Conservation (phyloP, 2,113 vertebrate species). For the Scopus umbretta region DNA sequence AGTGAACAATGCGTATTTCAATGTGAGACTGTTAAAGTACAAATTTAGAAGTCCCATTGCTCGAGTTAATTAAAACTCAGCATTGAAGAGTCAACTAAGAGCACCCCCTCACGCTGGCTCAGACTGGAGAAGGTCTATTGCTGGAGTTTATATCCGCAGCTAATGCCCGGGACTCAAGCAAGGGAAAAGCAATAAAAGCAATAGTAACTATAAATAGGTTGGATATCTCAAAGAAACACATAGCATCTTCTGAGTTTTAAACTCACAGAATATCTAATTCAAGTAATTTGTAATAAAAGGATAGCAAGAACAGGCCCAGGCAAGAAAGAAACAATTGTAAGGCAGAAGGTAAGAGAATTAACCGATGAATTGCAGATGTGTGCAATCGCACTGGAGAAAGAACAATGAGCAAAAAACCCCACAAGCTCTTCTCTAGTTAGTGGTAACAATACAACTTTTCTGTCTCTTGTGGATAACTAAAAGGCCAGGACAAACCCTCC, state of each 20-base stretch:
- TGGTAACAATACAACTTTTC: background rate
- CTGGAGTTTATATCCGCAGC: background rate
- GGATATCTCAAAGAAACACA: background rate
- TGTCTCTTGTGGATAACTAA: background rate
- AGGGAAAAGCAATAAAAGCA: background rate
- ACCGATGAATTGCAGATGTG: background rate
- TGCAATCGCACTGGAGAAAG: background rate
- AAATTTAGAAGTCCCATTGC: background rate
- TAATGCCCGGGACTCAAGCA: background rate
- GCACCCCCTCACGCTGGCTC: background rate
- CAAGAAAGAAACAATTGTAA: background rate
- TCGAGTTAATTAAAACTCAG: background rate
- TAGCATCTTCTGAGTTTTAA: background rate
- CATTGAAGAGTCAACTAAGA: background rate
- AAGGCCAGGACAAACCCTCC: background rate
- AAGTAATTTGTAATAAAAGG: background rate
- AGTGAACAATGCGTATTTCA: accelerated
- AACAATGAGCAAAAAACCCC: background rate
- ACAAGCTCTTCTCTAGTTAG: background rate
- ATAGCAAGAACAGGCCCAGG: background rate
- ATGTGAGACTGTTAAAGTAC: background rate
- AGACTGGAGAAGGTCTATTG: background rate
- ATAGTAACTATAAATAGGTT: background rate
- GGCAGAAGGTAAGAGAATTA: background rate
- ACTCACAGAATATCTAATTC: background rate